Evolutionary conservation across 2,888 invertebrate species (phyloP), one percentile per base, ranked within the genome.

Genomic region (Drosophila limbata): DNA sequence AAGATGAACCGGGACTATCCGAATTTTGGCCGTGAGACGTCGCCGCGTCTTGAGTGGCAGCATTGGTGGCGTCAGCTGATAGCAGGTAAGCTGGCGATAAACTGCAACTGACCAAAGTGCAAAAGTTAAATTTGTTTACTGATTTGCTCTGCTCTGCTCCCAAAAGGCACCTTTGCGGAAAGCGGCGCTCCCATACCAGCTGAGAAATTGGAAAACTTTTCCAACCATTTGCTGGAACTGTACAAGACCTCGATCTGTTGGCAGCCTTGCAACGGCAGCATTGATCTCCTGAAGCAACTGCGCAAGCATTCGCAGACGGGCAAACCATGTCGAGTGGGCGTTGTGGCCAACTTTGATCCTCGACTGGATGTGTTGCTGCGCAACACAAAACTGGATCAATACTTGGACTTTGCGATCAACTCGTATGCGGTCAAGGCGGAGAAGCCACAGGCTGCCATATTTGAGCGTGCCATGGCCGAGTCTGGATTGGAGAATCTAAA

Each of bases 301-400:
- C 90, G 89, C 57, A 70, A 77, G 9, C 77, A 82, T 8, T 21
- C 56, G 0, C 69, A 84, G 11, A 59, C 76, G 8, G 55, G 40
- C 11, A 59, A 88, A 5, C 88, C 89, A 51, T 77, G 81, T 10
- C 71, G 73, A 6, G 79, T 97, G 45, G 98, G 97, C 3, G 94
- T 97, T 0, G 95, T 98, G 77, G 97, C 98, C 6, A 98, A 98
- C 92, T 97, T 96, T 93, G 98, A 98, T 93, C 96, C 97, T 33
- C 94, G 98, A 33, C 93, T 98, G 2, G 93, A 95, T 68, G 93
- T 93, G 5, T 94, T 98, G 72, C 93, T 98, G 57, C 81, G 92
- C 13, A 95, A 95, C 81, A 93, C 96, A 39, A 94, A 94, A 61
- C 92, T 98, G n/a, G 90, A 94, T 53, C 93, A 95, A 57, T 95